These are phyloP conservation scores for Petromus typicus DNA, from an alignment of 2,113 vertebrate species.

Conservation along the genomic window DNA sequence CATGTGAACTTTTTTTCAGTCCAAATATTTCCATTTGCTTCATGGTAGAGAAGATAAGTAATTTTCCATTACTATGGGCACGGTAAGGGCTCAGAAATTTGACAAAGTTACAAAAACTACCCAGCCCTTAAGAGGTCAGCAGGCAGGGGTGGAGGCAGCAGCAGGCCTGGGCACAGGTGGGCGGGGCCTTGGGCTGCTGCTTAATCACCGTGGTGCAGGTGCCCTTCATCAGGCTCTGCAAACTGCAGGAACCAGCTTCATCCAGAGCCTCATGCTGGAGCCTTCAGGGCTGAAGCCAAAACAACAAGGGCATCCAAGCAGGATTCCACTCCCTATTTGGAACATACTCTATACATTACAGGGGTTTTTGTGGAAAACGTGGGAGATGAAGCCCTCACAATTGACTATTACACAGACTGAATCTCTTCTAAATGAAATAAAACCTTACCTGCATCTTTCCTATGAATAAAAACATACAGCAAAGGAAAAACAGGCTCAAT, in stretches of 20 bases:
- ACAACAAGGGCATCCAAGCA: background rate
- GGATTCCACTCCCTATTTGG: background rate
- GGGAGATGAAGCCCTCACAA: background rate
- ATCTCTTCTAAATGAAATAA: background rate
- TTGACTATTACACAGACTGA: background rate
- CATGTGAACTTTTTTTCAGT: conserved; percentile 23
- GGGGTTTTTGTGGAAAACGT: background rate
- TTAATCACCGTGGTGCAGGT: background rate
- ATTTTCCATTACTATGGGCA: background rate
- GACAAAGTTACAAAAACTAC: background rate
- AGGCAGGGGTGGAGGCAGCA: background rate
- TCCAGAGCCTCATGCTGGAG: background rate
- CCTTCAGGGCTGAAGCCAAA: background rate
- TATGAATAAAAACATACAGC: background rate
- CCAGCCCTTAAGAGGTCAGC: background rate
- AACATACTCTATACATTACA: background rate
- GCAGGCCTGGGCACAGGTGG: background rate
- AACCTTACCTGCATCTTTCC: background rate
- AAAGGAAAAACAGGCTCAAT: background rate
- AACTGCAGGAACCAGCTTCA: background rate
- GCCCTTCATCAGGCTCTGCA: background rate
- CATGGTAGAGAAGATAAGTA: conserved; percentile 3
- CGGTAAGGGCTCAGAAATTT: background rate
- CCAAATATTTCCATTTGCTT: background rate
- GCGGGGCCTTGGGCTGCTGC: background rate